These are phyloP conservation scores for Rhagoletis zephyria DNA, from an alignment of 1,140 invertebrate genomes.

Conservation along the genomic window DNA sequence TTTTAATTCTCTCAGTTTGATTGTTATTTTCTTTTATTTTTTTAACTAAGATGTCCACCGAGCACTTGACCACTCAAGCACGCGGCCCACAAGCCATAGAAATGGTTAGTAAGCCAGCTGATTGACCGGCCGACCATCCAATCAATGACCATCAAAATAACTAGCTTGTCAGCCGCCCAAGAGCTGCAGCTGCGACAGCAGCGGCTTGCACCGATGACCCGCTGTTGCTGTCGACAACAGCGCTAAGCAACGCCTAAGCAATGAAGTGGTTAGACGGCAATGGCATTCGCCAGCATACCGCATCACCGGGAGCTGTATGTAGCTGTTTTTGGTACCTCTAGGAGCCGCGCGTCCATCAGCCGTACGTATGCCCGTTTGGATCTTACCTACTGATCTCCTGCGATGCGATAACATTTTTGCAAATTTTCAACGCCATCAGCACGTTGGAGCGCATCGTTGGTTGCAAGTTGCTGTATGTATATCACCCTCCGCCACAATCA, in stretches of 20 bases:
- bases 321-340: not conserved
- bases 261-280: conserved; percentile 20
- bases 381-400: not conserved
- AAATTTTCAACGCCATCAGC: conserved; percentile 51
- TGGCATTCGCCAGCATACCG: not conserved
- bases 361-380: not conserved
- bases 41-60: conserved; percentile 35
- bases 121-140: not conserved
- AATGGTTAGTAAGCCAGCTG: not conserved
- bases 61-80: not conserved
- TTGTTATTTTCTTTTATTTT: not conserved
- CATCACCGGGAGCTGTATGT: too few relatives aligned
- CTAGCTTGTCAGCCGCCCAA: not conserved
- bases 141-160: conserved; percentile 52
- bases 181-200: not conserved
- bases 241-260: not conserved
- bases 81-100: not conserved
- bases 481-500: not conserved
- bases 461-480: not conserved
- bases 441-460: conserved; percentile 8
- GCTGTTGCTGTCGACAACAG: conserved; percentile 19
- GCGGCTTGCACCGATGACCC: conserved; percentile 32
- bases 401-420: conserved; percentile 41
- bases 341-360: not conserved
- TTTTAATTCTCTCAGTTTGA: not conserved